Percentiles rank a stretch among this genome's conserved stretches.
phyloP scores from a whole-genome alignment of 53 echinoderm and acorn worm genomes.

The Stichopus horrens region DNA sequence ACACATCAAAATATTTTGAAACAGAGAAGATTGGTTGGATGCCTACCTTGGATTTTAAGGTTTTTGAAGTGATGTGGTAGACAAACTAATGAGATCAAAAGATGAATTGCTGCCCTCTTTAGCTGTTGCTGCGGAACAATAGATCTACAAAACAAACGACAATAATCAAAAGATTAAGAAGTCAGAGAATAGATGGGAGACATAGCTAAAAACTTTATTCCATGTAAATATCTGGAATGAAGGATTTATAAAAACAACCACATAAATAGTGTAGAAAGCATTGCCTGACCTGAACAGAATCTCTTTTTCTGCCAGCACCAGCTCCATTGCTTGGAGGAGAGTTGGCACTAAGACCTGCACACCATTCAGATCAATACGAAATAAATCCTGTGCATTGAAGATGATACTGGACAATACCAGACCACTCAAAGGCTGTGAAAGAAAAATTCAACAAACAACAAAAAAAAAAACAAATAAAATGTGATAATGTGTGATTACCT shows the following conservation, averaged over 20 bases:
- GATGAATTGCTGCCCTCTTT: constrained; percentile 84
- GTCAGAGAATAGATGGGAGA: neutral
- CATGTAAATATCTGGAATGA: neutral
- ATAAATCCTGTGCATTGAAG: constrained; percentile 82
- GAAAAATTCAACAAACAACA: neutral
- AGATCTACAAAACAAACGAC: constrained; percentile 51
- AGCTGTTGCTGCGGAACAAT: constrained; percentile 78
- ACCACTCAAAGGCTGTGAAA: constrained; percentile 81
- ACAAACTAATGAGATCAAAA: constrained; percentile 81
- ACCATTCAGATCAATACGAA: constrained; percentile 92
- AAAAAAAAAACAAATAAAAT: neutral
- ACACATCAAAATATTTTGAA: no score
- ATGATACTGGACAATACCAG: constrained; percentile 90
- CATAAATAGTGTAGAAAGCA: neutral
- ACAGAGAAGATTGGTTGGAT: no score
- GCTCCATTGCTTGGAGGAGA: constrained; percentile 84
- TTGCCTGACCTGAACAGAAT: constrained; percentile 71
- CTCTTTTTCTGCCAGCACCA: constrained; percentile 87
- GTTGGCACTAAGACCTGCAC: constrained; percentile 89
- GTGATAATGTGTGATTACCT: no score
- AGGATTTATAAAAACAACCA: neutral
- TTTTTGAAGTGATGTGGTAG: constrained; percentile 95
- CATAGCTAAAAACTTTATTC: neutral
- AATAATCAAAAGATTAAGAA: neutral
- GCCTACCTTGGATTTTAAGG: constrained; percentile 79